Conservation (phyloP, 2,888 invertebrate genomes). For the Aphodius sticticus region DNA sequence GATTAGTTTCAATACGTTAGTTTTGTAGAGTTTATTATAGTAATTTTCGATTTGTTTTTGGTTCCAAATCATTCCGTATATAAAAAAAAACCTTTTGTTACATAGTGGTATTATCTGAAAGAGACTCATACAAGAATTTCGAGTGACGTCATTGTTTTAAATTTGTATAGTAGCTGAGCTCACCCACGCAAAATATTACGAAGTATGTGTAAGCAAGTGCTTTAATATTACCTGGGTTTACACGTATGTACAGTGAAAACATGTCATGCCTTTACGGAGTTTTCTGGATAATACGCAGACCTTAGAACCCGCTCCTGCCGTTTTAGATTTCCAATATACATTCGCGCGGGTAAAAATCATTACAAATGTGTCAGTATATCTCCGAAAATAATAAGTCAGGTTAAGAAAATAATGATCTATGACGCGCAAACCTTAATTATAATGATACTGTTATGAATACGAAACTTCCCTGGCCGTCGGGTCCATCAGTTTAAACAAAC, state of each 20-base stretch:
- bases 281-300: background rate
- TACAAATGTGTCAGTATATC: background rate
- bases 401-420: background rate
- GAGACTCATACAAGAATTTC: background rate
- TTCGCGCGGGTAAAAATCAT: background rate
- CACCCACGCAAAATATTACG: background rate
- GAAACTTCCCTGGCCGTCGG: no score
- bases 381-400: background rate
- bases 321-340: background rate
- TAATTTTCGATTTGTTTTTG: no score
- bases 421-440: background rate
- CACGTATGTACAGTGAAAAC: background rate
- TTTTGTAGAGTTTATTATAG: no score
- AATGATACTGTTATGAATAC: background rate
- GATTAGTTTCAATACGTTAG: no score
- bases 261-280: background rate
- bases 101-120: background rate
- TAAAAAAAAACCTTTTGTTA: background rate
- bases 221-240: background rate
- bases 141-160: background rate
- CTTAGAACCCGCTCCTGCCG: background rate
- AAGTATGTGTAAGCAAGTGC: background rate
- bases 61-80: background rate
- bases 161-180: slow-evolving; percentile 4
- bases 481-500: no score